Percentiles rank a stretch among this genome's conserved stretches.
Evolutionary conservation across 2,113 vertebrate species (phyloP).

Genomic region (Anhinga rufa): DNA sequence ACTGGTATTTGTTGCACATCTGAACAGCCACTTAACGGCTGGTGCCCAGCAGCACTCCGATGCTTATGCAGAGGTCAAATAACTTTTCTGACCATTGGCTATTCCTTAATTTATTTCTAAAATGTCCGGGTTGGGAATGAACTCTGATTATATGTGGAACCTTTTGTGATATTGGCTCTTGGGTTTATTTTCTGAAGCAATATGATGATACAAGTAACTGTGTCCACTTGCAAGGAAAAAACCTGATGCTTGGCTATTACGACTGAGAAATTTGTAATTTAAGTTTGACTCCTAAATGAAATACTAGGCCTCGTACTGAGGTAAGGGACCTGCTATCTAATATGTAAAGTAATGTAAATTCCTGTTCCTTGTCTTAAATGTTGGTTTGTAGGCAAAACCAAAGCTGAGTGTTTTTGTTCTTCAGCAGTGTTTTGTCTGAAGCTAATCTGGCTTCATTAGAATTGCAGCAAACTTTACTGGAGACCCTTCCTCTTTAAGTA

Average conservation of each 20-base stretch:
- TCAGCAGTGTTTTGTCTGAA: constrained; percentile 38
- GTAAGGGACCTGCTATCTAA: neutral
- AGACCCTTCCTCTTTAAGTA: neutral
- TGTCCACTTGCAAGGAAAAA: neutral
- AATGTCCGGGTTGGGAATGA: neutral
- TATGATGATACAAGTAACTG: constrained; percentile 15
- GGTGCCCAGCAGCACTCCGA: constrained; percentile 62
- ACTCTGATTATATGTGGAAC: neutral
- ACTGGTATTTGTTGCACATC: constrained; percentile 36
- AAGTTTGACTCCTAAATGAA: neutral
- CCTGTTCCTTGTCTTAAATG: constrained; percentile 13
- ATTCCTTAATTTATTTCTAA: neutral
- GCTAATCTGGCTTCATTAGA: constrained; percentile 15
- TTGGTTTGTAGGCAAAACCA: constrained; percentile 15
- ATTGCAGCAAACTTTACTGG: neutral
- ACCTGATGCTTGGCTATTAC: constrained; percentile 16
- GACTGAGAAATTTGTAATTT: neutral
- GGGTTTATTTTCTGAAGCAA: constrained; percentile 64
- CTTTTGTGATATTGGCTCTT: neutral
- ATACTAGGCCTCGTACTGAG: neutral
- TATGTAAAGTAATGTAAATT: constrained; percentile 53
- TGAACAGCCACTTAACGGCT: constrained; percentile 68
- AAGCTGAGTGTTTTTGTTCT: constrained; percentile 27
- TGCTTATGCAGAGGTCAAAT: neutral
- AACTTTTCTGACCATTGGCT: neutral